A percentile compares a stretch with the other conserved stretches of the same genome.
Evolutionary conservation across 2,113 vertebrate species (phyloP).

Genomic region (Salvelinus alpinus): DNA sequence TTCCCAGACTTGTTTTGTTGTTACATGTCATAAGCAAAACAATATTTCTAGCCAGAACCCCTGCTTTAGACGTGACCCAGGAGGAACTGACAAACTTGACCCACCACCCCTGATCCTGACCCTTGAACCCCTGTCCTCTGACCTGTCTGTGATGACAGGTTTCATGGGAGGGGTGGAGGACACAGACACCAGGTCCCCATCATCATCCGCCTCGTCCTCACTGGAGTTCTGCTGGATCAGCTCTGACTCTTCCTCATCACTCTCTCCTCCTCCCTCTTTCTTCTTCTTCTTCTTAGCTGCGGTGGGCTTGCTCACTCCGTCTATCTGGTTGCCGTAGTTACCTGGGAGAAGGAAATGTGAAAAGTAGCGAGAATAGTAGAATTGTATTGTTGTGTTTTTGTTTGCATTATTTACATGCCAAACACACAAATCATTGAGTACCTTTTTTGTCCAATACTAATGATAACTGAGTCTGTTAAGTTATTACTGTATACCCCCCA

Average conservation of each 20-base stretch:
- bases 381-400: no score
- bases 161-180: conserved; percentile 87
- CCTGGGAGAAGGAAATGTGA: conserved; percentile 65
- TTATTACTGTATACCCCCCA: no score
- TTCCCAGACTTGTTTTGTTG: no score
- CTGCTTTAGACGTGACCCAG: no score
- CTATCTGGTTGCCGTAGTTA: conserved; percentile 92
- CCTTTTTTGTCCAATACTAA: no score
- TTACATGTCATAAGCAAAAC: no score
- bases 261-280: conserved; percentile 65
- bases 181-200: conserved; percentile 80
- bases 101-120: neutral
- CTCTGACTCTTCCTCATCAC: conserved; percentile 85
- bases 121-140: conserved; percentile 26
- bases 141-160: conserved; percentile 95
- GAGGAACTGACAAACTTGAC: no score
- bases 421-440: neutral
- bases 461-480: no score
- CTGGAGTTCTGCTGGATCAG: conserved; percentile 87
- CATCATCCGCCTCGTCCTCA: conserved; percentile 82
- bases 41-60: no score
- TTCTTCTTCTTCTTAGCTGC: conserved; percentile 72
- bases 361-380: no score
- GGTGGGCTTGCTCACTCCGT: conserved; percentile 76
- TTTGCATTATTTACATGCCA: neutral